Base-by-base conservation (phyloP, 2,888 invertebrate genomes). In the Heteromurus nitidus region DNA sequence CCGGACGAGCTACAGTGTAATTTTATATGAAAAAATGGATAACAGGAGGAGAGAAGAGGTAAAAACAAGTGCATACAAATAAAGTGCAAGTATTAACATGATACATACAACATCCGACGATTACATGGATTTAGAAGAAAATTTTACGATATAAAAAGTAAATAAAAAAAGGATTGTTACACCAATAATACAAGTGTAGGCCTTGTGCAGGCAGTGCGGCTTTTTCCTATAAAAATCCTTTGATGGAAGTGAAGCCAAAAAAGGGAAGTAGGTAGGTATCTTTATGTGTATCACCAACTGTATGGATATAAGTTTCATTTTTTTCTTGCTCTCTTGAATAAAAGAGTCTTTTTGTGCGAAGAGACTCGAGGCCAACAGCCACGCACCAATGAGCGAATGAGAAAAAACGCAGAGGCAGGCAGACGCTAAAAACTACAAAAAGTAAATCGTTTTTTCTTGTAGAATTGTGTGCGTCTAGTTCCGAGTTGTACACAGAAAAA, bases 371-470 rank as follows among this genome's bases (percentile, higher is more conserved):
- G 76, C 58, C 62, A 77, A 69, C 69, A 55, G 69, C 69, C 69
- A 77, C 77, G 77, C 77, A 77, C 69, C 77, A 70, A 77, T 77
- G 77, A 77, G 58, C 68, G 69, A 77, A 68, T 53, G 69, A 55
- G 55, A 20, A 20, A n/a, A n/a, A 30, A 31, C 20, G 55, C 36
- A 64, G 16, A 30, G 20, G 50, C 30, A 64, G 30, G 31, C 22
- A 70, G 20, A 24, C 11, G 67, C 42, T 65, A 22, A 64, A 31
- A 64, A 36, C 9, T 16, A 18, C 11, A 42, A 42, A 42, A n/a
- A n/a, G n/a, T n/a, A n/a, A n/a, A n/a, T n/a, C n/a, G n/a, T n/a
- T n/a, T n/a, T n/a, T n/a, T n/a, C n/a, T n/a, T n/a, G n/a, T n/a
- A n/a, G n/a, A n/a, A n/a, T n/a, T n/a, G n/a, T n/a, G 13, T 13